Conservation (phyloP, 2,113 vertebrate genomes). For the Zosterops lateralis region DNA sequence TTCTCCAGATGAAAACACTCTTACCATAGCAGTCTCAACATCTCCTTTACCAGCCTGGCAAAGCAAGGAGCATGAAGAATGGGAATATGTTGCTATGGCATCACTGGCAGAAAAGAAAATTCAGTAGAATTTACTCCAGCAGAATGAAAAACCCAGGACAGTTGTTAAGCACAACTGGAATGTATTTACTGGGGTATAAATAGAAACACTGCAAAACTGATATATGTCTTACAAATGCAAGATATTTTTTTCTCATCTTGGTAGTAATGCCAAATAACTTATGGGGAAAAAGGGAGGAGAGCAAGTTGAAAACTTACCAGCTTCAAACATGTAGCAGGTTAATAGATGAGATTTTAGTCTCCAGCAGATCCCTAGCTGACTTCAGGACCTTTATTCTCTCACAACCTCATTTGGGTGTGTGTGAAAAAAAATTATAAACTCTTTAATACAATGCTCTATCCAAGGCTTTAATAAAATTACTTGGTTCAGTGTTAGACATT, state of each 20-base stretch:
- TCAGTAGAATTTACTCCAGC: neutral
- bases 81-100: neutral
- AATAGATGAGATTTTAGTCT: neutral
- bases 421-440: neutral
- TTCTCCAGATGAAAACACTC: constrained; percentile 58
- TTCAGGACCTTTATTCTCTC: neutral
- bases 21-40: constrained; percentile 49
- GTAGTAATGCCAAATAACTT: neutral
- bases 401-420: neutral
- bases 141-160: neutral
- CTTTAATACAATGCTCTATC: neutral
- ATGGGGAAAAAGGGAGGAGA: neutral
- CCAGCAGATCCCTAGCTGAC: neutral
- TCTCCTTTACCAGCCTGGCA: constrained; percentile 13
- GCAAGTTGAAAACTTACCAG: neutral
- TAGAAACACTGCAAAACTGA: neutral
- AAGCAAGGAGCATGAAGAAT: neutral
- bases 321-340: neutral
- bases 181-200: neutral
- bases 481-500: neutral
- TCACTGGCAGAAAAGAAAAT: neutral
- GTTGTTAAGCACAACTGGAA: neutral
- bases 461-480: neutral
- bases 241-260: neutral
- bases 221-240: neutral